phyloP scores from a whole-genome alignment of 1,140 invertebrate genomes.

The Lasioglossum albipes region DNA sequence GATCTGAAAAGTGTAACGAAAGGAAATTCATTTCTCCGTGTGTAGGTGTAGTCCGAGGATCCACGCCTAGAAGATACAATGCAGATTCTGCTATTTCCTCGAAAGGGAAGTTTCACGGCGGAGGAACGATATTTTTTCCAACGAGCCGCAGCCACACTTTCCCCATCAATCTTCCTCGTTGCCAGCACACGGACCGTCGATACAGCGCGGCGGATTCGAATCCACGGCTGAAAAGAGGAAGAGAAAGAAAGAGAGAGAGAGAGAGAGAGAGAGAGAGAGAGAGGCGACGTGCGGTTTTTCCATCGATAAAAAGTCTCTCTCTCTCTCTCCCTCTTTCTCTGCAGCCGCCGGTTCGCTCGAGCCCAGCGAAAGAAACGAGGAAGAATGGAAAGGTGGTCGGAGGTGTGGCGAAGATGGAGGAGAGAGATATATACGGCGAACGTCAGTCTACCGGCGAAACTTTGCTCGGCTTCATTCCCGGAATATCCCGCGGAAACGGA shows the following conservation, averaged over 20 bases:
- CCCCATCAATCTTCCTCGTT: slow-evolving; percentile 24
- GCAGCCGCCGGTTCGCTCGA: not conserved
- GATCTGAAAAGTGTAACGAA: not conserved
- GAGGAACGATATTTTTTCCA: slow-evolving; percentile 17
- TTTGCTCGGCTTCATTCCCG: slow-evolving; percentile 69
- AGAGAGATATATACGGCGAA: slow-evolving; percentile 51
- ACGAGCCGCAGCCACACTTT: slow-evolving; percentile 1
- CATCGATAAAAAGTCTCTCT: slow-evolving; percentile 21
- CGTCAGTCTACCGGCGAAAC: slow-evolving; percentile 67
- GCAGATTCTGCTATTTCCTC: too few relatives aligned
- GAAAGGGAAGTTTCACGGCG: too few relatives aligned
- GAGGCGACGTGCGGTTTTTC: slow-evolving; percentile 9
- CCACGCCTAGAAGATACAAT: too few relatives aligned
- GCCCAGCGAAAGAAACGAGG: slow-evolving; percentile 14
- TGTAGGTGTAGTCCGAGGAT: too few relatives aligned
- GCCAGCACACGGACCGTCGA: not conserved
- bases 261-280: too few relatives aligned
- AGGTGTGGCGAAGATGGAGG: slow-evolving; percentile 15
- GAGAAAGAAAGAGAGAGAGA: too few relatives aligned
- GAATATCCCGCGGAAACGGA: slow-evolving; percentile 74
- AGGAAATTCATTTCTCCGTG: not conserved
- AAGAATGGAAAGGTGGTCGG: slow-evolving; percentile 26
- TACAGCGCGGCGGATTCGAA: not conserved
- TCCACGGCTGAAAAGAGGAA: not conserved
- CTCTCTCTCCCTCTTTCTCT: not conserved